Evolutionary conservation across 2,888 invertebrate genomes (phyloP), one percentile per base, ranked within the genome.

Genomic region (Dryadula phaetusa): DNA sequence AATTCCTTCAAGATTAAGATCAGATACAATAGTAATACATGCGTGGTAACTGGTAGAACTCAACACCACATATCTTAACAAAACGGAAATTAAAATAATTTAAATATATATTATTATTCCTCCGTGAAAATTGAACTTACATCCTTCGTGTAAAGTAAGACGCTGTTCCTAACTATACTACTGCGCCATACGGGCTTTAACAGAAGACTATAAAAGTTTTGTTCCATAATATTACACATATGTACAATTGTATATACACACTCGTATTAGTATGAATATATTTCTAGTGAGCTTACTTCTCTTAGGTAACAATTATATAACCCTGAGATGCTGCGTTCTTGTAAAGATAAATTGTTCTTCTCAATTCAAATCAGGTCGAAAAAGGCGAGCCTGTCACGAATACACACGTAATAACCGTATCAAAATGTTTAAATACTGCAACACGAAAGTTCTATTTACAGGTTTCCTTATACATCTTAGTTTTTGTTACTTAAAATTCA

Each of bases 321-420:
- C 63, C 47, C 62, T 63, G 64, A 62, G 58, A 62, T 25, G 62
- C 56, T 69, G 65, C 46, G 20, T 20, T 62, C 62, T 56, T 53
- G 66, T 64, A 58, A 49, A 64, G 60, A 68, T 63, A 65, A 63
- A 66, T 56, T 25, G 62, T 63, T 64, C 62, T 63, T 60, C 53
- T 64, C 40, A 69, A 66, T 37, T 56, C 44, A 58, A 62, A 44
- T 71, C 62, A 66, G 53, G 28, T 47, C 34, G 28, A 60, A 53
- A 52, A 46, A 69, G 66, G 62, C 60, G 20, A 46, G 49, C 63
- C 63, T 60, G 70, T 70, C 69, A 67, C 71, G 70, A 64, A 12
- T 18, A 12, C 53, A 62, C 66, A 60, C 53, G 63, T 60, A 66
- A 63, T 58, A 60, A 63, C 66, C 66, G 60, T 61, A 63, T 53